Evolutionary conservation across 2,797 vertebrate genomes (phyloP).

Genomic region (Melanotaenia maccullochi): DNA sequence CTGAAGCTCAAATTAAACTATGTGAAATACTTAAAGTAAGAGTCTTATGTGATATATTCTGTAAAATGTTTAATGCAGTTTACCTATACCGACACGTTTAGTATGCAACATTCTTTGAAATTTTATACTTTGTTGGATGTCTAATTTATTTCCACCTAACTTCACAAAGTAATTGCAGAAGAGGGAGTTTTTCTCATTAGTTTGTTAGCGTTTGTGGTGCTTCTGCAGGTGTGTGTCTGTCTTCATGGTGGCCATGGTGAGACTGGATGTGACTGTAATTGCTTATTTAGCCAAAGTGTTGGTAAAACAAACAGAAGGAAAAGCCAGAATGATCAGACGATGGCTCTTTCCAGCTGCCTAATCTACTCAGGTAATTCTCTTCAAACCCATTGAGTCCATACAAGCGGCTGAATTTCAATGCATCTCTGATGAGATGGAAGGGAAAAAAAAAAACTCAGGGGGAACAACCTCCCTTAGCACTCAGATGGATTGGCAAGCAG

Average conservation of each 20-base stretch:
- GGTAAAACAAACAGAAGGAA: constrained; percentile 81
- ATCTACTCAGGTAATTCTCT: constrained; percentile 83
- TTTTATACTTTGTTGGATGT: constrained; percentile 29
- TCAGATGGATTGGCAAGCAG: constrained; percentile 77
- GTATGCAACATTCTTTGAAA: constrained; percentile 20
- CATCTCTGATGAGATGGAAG: constrained; percentile 70
- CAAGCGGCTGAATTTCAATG: constrained; percentile 82
- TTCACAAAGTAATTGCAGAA: constrained; percentile 54
- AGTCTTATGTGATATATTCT: too few species aligned
- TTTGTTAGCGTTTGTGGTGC: constrained; percentile 69
- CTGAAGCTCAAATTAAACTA: background rate
- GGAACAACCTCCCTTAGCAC: constrained; percentile 67
- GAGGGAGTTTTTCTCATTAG: constrained; percentile 65
- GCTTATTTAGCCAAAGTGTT: constrained; percentile 84
- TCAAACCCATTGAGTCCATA: constrained; percentile 79
- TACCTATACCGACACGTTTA: constrained; percentile 15
- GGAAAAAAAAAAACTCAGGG: background rate
- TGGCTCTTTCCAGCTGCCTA: constrained; percentile 74
- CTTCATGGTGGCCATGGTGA: constrained; percentile 72
- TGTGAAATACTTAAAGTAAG: background rate
- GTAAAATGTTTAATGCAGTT: background rate
- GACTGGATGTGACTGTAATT: constrained; percentile 83
- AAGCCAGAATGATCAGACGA: constrained; percentile 68
- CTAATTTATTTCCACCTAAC: constrained; percentile 51
- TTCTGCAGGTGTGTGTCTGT: constrained; percentile 79